Base-by-base conservation (phyloP, 2,888 invertebrate genomes). In the Spodoptera exigua region DNA sequence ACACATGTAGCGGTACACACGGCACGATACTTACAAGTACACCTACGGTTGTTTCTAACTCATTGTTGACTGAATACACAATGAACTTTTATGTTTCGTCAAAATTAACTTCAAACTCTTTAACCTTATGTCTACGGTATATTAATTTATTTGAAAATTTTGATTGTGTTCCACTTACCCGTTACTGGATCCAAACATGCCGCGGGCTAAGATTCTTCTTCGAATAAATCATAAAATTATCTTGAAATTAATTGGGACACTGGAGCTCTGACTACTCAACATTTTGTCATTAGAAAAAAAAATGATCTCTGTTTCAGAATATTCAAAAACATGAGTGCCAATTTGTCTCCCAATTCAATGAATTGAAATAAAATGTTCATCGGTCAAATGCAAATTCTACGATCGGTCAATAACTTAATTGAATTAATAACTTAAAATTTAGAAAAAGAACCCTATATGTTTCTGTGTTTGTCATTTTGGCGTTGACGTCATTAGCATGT, bases 251-350 rank as follows among this genome's bases (percentile, higher is more conserved):
- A 66, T 40, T 46, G n/a, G 2, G 36, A 34, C 48, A 18, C 18
- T 49, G 41, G 52, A 53, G 53, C 17, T 21, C 11, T 13, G 7
- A 32, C 45, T n/a, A 32, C 7, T 27, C 5, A 5, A 27, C 7
- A 3, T 27, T n/a, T n/a, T n/a, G n/a, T n/a, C n/a, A n/a, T n/a
- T n/a, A n/a, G n/a, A n/a, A n/a, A n/a, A n/a, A n/a, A n/a, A n/a
- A n/a, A n/a, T n/a, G n/a, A 51, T 14, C 37, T 36, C 67, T 54
- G 32, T 49, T 56, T 54, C n/a, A 36, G 16, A 52, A 64, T 53
- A 32, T 45, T 60, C 47, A 4, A 34, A 5, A 47, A 54, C 55
- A 43, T 36, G 7, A 58, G 69, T n/a, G n/a, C n/a, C n/a, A n/a
- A n/a, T n/a, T n/a, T n/a, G n/a, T n/a, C n/a, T n/a, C n/a, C n/a